Percentiles rank a stretch among this genome's conserved stretches.
These are phyloP conservation scores for Vimba vimba DNA, from an alignment of 2,113 vertebrate genomes.

Conservation along the genomic window DNA sequence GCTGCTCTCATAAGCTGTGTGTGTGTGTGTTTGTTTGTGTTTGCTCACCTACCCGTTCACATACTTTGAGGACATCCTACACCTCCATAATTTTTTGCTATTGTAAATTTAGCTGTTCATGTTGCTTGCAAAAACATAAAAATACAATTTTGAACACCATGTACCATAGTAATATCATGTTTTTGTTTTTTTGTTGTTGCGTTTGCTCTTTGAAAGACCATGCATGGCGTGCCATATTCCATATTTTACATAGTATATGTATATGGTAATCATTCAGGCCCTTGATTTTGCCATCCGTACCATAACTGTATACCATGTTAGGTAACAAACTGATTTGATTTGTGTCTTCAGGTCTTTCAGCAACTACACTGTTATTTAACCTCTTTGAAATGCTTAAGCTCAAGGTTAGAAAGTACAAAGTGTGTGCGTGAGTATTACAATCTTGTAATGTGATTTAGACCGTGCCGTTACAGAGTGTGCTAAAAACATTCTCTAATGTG, in stretches of 20 bases:
- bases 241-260: not conserved
- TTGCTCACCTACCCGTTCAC: slow-evolving; percentile 28
- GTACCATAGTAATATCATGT: not conserved
- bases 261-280: not conserved
- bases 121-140: not conserved
- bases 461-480: not conserved
- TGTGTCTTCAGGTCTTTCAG: not conserved
- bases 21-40: not conserved
- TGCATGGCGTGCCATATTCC: too few species aligned
- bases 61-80: not conserved
- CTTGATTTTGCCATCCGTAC: not conserved
- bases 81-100: not conserved
- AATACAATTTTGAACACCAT: not conserved
- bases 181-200: not conserved
- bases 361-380: not conserved
- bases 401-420: not conserved
- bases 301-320: not conserved
- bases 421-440: not conserved
- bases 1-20: slow-evolving; percentile 38
- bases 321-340: not conserved
- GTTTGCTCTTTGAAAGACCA: not conserved
- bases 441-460: slow-evolving; percentile 8
- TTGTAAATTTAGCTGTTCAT: not conserved
- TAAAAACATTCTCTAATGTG: not conserved
- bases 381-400: not conserved